Evolutionary conservation across 1,140 invertebrate genomes (phyloP), one percentile per base, ranked within the genome.

Genomic region (Wasmannia auropunctata): DNA sequence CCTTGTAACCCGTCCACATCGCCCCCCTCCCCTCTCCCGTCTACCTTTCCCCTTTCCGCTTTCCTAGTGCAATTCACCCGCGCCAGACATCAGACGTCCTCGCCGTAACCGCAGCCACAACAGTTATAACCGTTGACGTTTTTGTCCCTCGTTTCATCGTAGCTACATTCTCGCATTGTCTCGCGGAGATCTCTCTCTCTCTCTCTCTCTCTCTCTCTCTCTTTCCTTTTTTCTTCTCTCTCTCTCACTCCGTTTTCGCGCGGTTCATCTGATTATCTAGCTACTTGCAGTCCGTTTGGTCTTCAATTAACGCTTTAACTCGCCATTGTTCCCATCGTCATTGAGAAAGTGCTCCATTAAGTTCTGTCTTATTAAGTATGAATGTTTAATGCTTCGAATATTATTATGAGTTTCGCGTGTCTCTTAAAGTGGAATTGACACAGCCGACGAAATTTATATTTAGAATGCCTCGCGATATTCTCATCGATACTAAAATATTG

Each of bases 91-190:
- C 79, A 81, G 79, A 81, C 85, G 65, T 85, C 83, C 43, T 65
- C 87, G 54, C 56, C 86, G 76, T 80, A 85, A 62, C 69, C 84
- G 75, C 75, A 81, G 77, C 79, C 88, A 70, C 79, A 81, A 81
- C 65, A 70, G 65, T 81, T 81, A 81, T 81, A 70, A 70, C 79
- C 34, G 79, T 70, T 81, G 90, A 87, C 89, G 85, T 89, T 91
- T 89, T 91, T 90, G 88, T 88, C 90, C 87, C 89, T 91, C 81
- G 79, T 91, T 91, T 89, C 90, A 72, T 84, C 86, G 81, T 74
- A 58, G 81, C 75, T 84, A 77, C 89, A 80, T 81, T 76, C 70
- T 77, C 67, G 54, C 60, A 69, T 72, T 77, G 56, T 77, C 86
- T 85, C 70, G 25, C 49, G 56, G 37, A 16, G 28, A 51, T 49